Conservation (phyloP, 2,797 vertebrate genomes). For the Caiman crocodilus region DNA sequence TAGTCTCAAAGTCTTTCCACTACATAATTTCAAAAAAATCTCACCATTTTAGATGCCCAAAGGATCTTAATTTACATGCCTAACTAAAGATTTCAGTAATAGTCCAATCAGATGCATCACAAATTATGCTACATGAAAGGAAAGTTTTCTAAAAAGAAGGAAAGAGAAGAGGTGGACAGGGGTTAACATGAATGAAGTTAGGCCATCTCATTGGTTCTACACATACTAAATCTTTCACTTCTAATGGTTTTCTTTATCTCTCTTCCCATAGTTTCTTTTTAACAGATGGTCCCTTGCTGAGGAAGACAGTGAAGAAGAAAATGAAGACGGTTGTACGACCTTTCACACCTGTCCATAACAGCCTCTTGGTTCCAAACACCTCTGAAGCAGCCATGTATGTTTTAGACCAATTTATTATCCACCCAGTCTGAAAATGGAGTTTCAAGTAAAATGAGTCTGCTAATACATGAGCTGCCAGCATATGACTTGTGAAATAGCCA, state of each 20-base stretch:
- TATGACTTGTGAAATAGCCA: not conserved
- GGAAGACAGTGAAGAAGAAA: slow-evolving; percentile 10
- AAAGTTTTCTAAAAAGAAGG: slow-evolving; percentile 8
- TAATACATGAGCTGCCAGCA: not conserved
- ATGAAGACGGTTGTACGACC: slow-evolving; percentile 48
- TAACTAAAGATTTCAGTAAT: not conserved
- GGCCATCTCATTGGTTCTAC: not conserved
- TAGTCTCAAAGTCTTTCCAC: not conserved
- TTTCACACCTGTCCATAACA: slow-evolving; percentile 80
- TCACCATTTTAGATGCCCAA: not conserved
- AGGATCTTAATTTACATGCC: not conserved
- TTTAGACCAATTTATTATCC: not conserved
- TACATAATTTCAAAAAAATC: not conserved
- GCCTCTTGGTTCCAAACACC: slow-evolving; percentile 69
- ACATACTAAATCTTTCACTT: not conserved
- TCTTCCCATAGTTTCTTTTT: slow-evolving; percentile 41
- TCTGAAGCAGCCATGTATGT: slow-evolving; percentile 73
- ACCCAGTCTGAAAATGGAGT: not conserved
- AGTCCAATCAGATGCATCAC: not conserved
- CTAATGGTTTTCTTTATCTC: not conserved
- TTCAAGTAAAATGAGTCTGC: not conserved
- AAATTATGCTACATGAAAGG: not conserved
- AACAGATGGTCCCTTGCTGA: not conserved
- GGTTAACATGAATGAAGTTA: not conserved
- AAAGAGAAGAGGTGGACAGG: not conserved